Evolutionary conservation across 30 jellyfish, hydroid and myxozoan genomes (phyloP), one percentile per base, ranked within the genome.

Genomic region (Haliclystus octoradiatus): DNA sequence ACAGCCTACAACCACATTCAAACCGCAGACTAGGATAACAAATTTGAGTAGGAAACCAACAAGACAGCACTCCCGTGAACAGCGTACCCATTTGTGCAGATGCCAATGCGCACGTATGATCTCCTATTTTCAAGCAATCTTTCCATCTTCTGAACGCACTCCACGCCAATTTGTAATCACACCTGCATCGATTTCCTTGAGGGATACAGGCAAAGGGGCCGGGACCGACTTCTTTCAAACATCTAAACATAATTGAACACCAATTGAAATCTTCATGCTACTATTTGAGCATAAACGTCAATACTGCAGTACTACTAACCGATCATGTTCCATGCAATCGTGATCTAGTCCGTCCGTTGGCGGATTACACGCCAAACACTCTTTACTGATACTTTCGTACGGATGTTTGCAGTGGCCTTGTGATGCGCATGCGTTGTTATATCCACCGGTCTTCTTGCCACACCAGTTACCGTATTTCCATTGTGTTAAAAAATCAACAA

Each of bases 401-500:
- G 93, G 93, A 1, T 82, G 81, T 33, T 49, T 66, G 81, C 93
- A 80, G 19, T 5, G 71, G 72, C 66, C 81, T 19, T 66, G 32
- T 19, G 26, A 72, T 7, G n/a, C 53, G 81, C 93, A 80, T 28
- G 70, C 79, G 34, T 71, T 80, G 57, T 64, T 85, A 62, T 71
- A 80, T 31, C 93, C 93, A 33, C 93, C 93, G 9, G 84, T 71
- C 71, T 80, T 67, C 9, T 81, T 81, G 3, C 93, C 93, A 80
- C 93, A 80, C 93, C 93, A 80, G 65, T 72, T 80, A 57, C 93
- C 93, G 61, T 80, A 81, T 65, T 80, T 65, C 93, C 93, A 80
- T 49, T 33, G 49, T 46, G 92, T n/a, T 34, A 79, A 52, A 24
- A 26, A 19, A n/a, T 79, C 92, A 33, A 70, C 63, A 50, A 79